These are phyloP conservation scores for Gambusia holbrooki DNA, from an alignment of 2,113 vertebrate genomes.

Conservation along the genomic window DNA sequence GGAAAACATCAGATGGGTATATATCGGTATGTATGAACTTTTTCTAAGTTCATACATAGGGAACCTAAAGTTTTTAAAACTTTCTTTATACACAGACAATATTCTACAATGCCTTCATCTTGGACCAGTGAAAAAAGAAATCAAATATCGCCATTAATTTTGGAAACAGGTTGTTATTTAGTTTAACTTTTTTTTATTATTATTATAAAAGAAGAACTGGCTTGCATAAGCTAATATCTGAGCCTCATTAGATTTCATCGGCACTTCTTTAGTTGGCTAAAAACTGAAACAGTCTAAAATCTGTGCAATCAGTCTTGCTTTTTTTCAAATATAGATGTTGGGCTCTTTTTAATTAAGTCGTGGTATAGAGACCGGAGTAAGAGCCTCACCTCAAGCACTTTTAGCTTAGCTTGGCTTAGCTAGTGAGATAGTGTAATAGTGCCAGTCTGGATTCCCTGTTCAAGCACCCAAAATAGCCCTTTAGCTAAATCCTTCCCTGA, in stretches of 20 bases:
- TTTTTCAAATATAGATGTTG: constrained; percentile 30
- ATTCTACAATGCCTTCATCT: not conserved
- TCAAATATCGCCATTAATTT: not conserved
- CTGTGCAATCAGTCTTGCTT: not conserved
- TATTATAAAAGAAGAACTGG: not conserved
- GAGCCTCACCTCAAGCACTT: constrained; percentile 12
- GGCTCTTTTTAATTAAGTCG: constrained; percentile 42
- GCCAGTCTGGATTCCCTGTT: constrained; percentile 20
- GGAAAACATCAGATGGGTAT: too few species aligned
- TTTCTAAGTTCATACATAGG: not conserved
- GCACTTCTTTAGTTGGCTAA: not conserved
- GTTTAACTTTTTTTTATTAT: not conserved
- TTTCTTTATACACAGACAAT: not conserved
- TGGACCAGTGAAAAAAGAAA: not conserved
- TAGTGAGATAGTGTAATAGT: constrained; percentile 38
- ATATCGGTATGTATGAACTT: not conserved
- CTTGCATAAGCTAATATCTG: not conserved
- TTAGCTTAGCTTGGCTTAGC: constrained; percentile 40
- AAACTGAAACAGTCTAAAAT: constrained; percentile 14
- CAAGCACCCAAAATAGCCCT: constrained; percentile 38
- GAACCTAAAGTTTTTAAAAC: not conserved
- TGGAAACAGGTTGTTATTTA: not conserved
- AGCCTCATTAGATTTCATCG: not conserved
- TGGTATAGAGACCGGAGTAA: constrained; percentile 20
- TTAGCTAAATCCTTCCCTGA: constrained; percentile 34